Evolutionary conservation across 2,888 invertebrate species (phyloP).

Genomic region (Tetropium fuscum): DNA sequence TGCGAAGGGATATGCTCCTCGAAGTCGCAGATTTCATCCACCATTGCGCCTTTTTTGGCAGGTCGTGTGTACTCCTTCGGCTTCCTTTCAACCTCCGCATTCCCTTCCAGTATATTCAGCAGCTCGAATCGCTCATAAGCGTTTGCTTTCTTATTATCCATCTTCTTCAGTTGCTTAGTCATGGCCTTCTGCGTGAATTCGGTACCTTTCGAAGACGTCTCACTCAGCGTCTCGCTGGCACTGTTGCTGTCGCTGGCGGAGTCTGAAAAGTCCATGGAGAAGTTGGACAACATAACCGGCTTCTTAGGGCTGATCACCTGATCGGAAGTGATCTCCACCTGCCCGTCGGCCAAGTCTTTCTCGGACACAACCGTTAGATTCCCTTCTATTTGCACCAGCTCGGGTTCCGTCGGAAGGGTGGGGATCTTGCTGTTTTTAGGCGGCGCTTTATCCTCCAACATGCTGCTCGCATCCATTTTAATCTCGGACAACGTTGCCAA

Average conservation of each 20-base stretch:
- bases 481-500: conserved; percentile 39
- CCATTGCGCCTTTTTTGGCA: conserved; percentile 15
- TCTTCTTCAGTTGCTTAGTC: conserved; percentile 41
- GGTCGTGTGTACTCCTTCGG: conserved; percentile 7
- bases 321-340: conserved; percentile 69
- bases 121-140: conserved; percentile 45
- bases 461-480: conserved; percentile 30
- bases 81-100: conserved; percentile 39
- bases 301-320: conserved; percentile 55
- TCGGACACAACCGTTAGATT: conserved; percentile 70
- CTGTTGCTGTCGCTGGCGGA: conserved; percentile 40
- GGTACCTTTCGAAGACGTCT: conserved; percentile 34
- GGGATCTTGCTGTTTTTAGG: background rate
- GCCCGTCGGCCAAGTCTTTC: conserved; percentile 62
- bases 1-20: conserved; percentile 58
- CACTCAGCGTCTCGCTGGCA: conserved; percentile 23
- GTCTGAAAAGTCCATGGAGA: conserved; percentile 62
- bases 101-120: conserved; percentile 49
- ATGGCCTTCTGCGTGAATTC: conserved; percentile 45
- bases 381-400: conserved; percentile 68
- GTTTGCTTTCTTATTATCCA: conserved; percentile 33
- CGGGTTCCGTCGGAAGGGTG: conserved; percentile 37
- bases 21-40: conserved; percentile 49
- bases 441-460: conserved; percentile 10
- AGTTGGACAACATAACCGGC: conserved; percentile 57